Evolutionary conservation across 2,113 vertebrate species (phyloP).

Genomic region (Sylvilagus bachmani): DNA sequence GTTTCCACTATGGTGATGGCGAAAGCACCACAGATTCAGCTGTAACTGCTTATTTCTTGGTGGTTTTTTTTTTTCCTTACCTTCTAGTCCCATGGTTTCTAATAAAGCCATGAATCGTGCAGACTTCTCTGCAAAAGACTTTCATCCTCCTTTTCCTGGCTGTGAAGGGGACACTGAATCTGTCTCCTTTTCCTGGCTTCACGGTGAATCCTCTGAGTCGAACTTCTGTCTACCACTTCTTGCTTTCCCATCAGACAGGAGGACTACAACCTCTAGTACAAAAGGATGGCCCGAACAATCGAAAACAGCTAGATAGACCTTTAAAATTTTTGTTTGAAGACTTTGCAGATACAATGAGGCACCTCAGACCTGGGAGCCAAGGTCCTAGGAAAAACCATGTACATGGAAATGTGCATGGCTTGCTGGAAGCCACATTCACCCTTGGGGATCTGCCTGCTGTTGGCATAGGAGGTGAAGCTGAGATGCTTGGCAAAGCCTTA

Average conservation of each 20-base stretch:
- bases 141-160: neutral
- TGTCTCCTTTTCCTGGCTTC: neutral
- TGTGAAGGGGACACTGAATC: neutral
- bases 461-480: slow-evolving; percentile 23
- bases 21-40: neutral
- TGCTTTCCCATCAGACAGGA: neutral
- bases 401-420: neutral
- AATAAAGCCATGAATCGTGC: neutral
- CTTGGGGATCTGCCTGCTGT: slow-evolving; percentile 47
- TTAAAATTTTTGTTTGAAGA: neutral
- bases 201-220: neutral
- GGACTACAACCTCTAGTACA: neutral
- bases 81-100: neutral
- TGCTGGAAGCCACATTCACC: slow-evolving; percentile 38
- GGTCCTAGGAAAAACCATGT: neutral
- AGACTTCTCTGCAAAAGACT: neutral
- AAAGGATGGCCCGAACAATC: neutral
- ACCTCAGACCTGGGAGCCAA: neutral
- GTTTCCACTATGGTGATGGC: neutral
- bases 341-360: neutral
- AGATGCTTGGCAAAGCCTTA: slow-evolving; percentile 43
- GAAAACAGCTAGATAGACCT: neutral
- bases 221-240: neutral
- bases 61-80: neutral
- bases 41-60: neutral